Evolutionary conservation across 1,140 invertebrate genomes (phyloP).

Genomic region (Wiebesia pumilae): DNA sequence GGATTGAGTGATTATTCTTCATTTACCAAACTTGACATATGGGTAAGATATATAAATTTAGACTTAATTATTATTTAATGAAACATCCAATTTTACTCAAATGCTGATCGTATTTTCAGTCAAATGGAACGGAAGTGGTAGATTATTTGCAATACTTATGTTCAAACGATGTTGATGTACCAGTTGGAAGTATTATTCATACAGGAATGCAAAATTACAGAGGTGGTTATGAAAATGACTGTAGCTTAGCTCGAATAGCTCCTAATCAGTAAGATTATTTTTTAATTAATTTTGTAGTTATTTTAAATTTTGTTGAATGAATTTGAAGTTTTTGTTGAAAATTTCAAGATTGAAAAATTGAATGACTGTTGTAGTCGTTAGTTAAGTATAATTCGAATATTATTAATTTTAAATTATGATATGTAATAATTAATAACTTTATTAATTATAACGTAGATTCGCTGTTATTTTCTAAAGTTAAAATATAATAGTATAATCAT

Average conservation of each 20-base stretch:
- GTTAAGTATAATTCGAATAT: too few species aligned
- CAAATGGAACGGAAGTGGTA: constrained; percentile 91
- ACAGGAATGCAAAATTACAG: constrained; percentile 98
- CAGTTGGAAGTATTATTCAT: constrained; percentile 95
- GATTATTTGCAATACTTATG: constrained; percentile 94
- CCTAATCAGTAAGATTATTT: constrained; percentile 86
- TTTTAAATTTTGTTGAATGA: neutral
- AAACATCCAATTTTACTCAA: neutral
- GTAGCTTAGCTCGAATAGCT: constrained; percentile 91
- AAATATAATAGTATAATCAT: too few species aligned
- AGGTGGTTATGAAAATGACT: constrained; percentile 99
- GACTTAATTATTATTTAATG: neutral
- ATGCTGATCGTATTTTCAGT: constrained; percentile 72
- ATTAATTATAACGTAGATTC: too few species aligned
- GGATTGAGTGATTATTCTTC: constrained; percentile 98
- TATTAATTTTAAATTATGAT: too few species aligned
- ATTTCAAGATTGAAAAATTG: too few species aligned
- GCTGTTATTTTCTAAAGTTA: too few species aligned
- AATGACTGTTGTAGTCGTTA: too few species aligned
- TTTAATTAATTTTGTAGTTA: neutral
- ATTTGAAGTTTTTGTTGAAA: too few species aligned
- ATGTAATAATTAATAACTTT: too few species aligned
- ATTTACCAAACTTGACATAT: constrained; percentile 97
- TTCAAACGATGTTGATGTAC: constrained; percentile 97
- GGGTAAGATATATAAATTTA: constrained; percentile 77